These are phyloP conservation scores for Masnerella sp. DNA, from an alignment of 2,888 invertebrate species.

Conservation along the genomic window DNA sequence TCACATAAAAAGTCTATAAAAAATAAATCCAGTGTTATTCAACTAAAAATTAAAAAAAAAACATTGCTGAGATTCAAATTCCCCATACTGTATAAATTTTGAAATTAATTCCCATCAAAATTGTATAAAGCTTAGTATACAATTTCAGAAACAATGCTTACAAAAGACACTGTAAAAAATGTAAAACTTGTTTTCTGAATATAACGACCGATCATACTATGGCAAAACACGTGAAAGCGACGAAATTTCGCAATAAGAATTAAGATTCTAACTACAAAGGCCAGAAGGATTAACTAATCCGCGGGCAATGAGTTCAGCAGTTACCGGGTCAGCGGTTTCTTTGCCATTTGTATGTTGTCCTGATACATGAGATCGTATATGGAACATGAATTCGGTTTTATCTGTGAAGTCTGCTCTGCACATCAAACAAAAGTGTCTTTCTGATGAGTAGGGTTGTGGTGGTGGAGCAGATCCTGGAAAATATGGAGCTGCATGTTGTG, in stretches of 20 bases:
- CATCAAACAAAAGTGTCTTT: constrained; percentile 81
- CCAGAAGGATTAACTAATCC: constrained; percentile 75
- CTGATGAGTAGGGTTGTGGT: constrained; percentile 73
- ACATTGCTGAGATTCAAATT: too few relatives aligned
- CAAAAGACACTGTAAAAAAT: too few relatives aligned
- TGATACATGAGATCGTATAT: constrained; percentile 81
- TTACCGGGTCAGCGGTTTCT: constrained; percentile 71
- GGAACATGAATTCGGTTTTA: constrained; percentile 85
- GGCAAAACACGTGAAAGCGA: constrained; percentile 73
- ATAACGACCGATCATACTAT: constrained; percentile 67
- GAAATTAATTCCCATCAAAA: too few relatives aligned
- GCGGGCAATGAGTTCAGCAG: constrained; percentile 75
- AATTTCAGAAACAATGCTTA: too few relatives aligned
- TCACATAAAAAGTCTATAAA: too few relatives aligned
- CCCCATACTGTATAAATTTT: too few relatives aligned
- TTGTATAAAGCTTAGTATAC: too few relatives aligned
- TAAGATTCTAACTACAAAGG: constrained; percentile 75
- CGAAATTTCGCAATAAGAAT: constrained; percentile 67
- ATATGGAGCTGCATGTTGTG: constrained; percentile 76
- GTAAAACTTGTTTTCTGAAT: background rate
- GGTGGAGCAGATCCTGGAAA: constrained; percentile 74
- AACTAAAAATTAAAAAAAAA: too few relatives aligned
- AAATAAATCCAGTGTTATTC: too few relatives aligned
- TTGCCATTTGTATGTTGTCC: constrained; percentile 68
- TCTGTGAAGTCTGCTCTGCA: constrained; percentile 83